Conservation (phyloP, 1,140 invertebrate species). For the Antheraea pernyi region DNA sequence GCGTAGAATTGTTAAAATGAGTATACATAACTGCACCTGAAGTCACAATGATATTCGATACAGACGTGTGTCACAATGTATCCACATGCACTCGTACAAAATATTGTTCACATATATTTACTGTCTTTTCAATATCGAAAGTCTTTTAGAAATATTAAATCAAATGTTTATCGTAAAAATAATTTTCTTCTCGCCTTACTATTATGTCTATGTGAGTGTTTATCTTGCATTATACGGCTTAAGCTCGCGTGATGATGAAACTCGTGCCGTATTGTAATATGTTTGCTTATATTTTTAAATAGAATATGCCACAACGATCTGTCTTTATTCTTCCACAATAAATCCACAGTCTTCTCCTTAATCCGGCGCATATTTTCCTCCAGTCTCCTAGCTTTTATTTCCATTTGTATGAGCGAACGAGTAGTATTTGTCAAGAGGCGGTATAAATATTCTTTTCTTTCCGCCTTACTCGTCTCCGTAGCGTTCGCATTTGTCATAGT, state of each 20-base stretch:
- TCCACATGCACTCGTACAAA: slow-evolving; percentile 18
- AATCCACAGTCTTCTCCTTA: slow-evolving; percentile 77
- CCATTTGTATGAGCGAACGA: slow-evolving; percentile 78
- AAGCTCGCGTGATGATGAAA: slow-evolving; percentile 75
- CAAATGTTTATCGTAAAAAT: slow-evolving; percentile 25
- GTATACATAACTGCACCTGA: slow-evolving; percentile 34
- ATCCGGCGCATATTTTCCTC: slow-evolving; percentile 79
- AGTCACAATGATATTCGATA: slow-evolving; percentile 39
- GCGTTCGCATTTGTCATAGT: slow-evolving; percentile 60
- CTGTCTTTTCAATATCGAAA: slow-evolving; percentile 38
- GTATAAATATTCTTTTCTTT: slow-evolving; percentile 73
- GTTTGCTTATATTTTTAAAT: slow-evolving; percentile 78
- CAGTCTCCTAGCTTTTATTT: slow-evolving; percentile 77
- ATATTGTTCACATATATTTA: slow-evolving; percentile 32
- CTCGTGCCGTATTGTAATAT: slow-evolving; percentile 73
- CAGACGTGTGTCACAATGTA: slow-evolving; percentile 34
- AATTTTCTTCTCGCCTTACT: slow-evolving; percentile 78
- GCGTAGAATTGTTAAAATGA: slow-evolving; percentile 35
- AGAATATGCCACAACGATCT: slow-evolving; percentile 77
- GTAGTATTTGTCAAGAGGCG: slow-evolving; percentile 76
- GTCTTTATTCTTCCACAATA: slow-evolving; percentile 79
- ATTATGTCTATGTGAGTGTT: slow-evolving; percentile 85
- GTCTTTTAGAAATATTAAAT: slow-evolving; percentile 22
- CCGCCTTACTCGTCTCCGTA: slow-evolving; percentile 54
- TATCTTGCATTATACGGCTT: slow-evolving; percentile 75